Evolutionary conservation across 2,888 invertebrate species (phyloP).

Genomic region (Leistus spinibarbis): DNA sequence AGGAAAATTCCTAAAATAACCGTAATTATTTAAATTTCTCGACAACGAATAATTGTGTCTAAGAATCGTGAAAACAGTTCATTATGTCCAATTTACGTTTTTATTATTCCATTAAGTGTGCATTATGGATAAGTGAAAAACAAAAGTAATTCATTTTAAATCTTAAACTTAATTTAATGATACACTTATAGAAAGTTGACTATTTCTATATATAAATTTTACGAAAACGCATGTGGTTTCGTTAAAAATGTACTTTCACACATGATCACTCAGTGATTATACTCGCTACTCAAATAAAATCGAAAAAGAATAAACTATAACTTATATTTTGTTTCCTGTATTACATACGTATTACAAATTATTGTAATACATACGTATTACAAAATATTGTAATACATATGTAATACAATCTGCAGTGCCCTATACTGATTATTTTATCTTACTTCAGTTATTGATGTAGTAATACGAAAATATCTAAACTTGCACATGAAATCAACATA

Average conservation of each 20-base stretch:
- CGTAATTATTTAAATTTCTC: not conserved
- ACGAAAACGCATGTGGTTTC: not conserved
- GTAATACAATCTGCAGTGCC: too few relatives aligned
- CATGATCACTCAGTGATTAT: not conserved
- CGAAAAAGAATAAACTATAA: not conserved
- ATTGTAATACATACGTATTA: not conserved
- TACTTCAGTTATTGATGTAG: too few relatives aligned
- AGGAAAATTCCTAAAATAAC: not conserved
- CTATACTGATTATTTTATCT: too few relatives aligned
- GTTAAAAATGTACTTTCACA: slow-evolving; percentile 6
- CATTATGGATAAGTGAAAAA: not conserved
- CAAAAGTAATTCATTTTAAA: not conserved
- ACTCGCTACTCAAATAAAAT: not conserved
- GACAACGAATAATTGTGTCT: not conserved
- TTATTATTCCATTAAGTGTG: not conserved
- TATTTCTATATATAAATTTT: not conserved
- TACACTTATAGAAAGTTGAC: slow-evolving; percentile 4
- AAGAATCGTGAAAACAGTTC: not conserved
- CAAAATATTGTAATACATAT: not conserved
- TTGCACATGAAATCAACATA: not conserved
- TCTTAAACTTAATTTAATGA: not conserved
- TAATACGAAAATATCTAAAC: too few relatives aligned
- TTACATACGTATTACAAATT: not conserved
- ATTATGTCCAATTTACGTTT: not conserved
- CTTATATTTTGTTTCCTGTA: not conserved